phyloP scores from a whole-genome alignment of 2,113 vertebrate species.

The Eonycteris spelaea region DNA sequence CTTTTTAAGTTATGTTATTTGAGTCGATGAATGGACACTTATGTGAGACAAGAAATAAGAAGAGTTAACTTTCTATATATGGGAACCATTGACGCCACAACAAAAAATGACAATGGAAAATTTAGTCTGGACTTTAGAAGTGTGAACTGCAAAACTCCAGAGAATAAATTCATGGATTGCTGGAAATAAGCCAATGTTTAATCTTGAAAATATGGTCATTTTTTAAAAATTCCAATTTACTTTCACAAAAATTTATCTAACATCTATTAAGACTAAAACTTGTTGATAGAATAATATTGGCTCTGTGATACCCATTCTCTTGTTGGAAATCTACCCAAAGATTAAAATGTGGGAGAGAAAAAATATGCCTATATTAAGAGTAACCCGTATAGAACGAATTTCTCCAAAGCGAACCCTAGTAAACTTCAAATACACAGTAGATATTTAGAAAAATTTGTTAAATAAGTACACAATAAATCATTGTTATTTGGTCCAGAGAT shows the following conservation, averaged over 20 bases:
- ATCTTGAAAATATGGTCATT: not conserved
- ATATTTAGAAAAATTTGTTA: not conserved
- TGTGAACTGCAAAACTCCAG: not conserved
- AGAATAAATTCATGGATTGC: not conserved
- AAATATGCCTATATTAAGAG: not conserved
- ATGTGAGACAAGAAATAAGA: not conserved
- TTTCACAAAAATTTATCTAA: not conserved
- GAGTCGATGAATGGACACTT: not conserved
- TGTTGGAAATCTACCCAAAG: not conserved
- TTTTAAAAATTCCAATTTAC: not conserved
- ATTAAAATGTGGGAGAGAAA: not conserved
- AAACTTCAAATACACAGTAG: not conserved
- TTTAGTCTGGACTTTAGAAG: not conserved
- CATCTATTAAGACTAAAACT: not conserved
- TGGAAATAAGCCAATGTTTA: not conserved
- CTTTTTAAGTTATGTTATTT: not conserved
- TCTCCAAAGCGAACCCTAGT: not conserved
- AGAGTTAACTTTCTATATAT: not conserved
- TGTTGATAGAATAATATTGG: not conserved
- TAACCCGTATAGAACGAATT: not conserved
- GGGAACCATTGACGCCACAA: not conserved
- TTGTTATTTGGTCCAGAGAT: not conserved
- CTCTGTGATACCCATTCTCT: not conserved
- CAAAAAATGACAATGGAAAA: not conserved
- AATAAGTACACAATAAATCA: not conserved